Percentiles rank a stretch among this genome's conserved stretches.
Conservation (phyloP, 2,113 vertebrate species). For the Piprites chloris region DNA sequence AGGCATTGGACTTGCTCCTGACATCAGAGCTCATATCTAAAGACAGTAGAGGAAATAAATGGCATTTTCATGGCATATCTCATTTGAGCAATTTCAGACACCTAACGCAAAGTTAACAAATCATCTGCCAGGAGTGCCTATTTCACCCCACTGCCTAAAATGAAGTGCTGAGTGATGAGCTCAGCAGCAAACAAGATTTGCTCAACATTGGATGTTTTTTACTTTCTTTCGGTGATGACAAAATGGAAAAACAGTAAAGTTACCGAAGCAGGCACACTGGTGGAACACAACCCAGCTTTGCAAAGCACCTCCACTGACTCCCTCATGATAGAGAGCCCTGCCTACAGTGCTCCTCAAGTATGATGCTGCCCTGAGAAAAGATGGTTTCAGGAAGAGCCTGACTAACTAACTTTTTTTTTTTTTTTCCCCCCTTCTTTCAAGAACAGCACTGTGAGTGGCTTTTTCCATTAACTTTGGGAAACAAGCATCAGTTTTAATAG, state of each 20-base stretch:
- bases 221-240: neutral
- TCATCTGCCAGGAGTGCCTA: neutral
- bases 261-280: neutral
- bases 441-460: neutral
- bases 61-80: neutral
- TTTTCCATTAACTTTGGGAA: slow-evolving; percentile 23
- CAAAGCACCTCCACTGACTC: neutral
- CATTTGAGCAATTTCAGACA: neutral
- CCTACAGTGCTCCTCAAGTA: neutral
- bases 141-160: neutral
- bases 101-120: neutral
- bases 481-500: slow-evolving; percentile 15
- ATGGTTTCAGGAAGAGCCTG: neutral
- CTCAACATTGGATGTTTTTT: neutral
- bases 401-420: neutral
- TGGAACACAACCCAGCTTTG: neutral
- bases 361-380: neutral
- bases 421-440: neutral
- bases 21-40: neutral
- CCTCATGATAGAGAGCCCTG: rapidly evolving
- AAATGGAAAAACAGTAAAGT: neutral
- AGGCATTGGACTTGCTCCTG: neutral
- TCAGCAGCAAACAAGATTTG: neutral
- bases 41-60: neutral
- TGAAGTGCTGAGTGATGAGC: neutral